These are phyloP conservation scores for Oreochromis grahami DNA, from an alignment of 2,797 vertebrate species.

Conservation along the genomic window DNA sequence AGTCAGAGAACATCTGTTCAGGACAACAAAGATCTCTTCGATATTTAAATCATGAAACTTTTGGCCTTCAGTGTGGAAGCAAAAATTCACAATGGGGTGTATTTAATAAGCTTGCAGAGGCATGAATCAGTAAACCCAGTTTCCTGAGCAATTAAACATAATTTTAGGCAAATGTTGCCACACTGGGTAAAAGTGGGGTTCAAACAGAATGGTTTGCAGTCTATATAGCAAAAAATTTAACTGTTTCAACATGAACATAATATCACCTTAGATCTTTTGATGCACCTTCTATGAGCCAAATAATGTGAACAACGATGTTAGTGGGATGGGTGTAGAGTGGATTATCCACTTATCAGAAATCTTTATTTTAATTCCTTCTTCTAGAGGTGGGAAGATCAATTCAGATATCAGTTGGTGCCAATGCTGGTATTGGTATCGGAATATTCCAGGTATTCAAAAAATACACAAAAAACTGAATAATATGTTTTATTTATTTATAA, in stretches of 20 bases:
- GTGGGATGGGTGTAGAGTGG: too few relatives aligned
- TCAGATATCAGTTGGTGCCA: too few relatives aligned
- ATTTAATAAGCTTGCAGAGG: slow-evolving; percentile 42
- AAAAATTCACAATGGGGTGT: slow-evolving; percentile 15
- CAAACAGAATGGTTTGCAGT: not conserved
- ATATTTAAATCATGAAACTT: slow-evolving; percentile 48
- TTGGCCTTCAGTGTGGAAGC: slow-evolving; percentile 3
- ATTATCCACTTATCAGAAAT: too few relatives aligned
- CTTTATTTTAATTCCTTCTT: too few relatives aligned
- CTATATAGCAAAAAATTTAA: not conserved
- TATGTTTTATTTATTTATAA: not conserved
- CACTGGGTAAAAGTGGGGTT: not conserved
- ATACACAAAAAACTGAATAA: too few relatives aligned
- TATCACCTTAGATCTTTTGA: not conserved
- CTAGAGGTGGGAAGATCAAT: too few relatives aligned
- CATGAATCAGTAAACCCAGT: not conserved
- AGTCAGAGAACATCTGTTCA: slow-evolving; percentile 57
- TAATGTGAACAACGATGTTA: not conserved
- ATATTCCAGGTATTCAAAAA: too few relatives aligned
- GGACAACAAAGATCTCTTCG: slow-evolving; percentile 14
- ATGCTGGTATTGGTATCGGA: too few relatives aligned
- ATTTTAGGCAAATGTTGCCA: not conserved
- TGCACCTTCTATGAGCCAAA: not conserved
- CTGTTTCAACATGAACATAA: not conserved
- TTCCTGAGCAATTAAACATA: not conserved